Evolutionary conservation across 2,797 vertebrate genomes (phyloP).

Genomic region (Pitangus sulphuratus): DNA sequence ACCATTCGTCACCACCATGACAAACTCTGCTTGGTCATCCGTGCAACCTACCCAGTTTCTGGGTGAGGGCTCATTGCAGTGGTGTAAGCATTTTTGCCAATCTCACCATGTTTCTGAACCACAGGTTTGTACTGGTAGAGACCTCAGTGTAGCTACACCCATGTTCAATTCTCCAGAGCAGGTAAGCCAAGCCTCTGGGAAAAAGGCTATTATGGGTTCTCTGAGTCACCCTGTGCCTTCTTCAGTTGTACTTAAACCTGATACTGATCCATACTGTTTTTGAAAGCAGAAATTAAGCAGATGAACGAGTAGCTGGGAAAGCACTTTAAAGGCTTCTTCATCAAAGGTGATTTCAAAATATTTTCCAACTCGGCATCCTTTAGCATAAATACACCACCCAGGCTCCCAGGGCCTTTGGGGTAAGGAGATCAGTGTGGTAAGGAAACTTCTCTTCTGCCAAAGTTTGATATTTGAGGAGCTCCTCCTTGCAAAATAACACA

Average conservation of each 20-base stretch:
- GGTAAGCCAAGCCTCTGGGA: constrained; percentile 24
- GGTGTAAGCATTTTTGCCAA: background rate
- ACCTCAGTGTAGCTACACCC: background rate
- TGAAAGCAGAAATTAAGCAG: constrained; percentile 30
- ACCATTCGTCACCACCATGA: background rate
- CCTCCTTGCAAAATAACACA: constrained; percentile 54
- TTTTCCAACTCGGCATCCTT: background rate
- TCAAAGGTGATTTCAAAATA: constrained; percentile 36
- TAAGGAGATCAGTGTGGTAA: constrained; percentile 9
- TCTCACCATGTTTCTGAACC: background rate
- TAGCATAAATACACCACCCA: constrained; percentile 34
- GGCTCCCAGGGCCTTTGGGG: constrained; percentile 32
- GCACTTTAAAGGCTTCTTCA: constrained; percentile 22
- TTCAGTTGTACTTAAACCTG: constrained; percentile 20
- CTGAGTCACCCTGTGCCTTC: constrained; percentile 22
- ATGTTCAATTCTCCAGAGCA: background rate
- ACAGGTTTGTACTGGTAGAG: background rate
- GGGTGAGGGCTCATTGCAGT: background rate
- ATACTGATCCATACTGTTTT: constrained; percentile 37
- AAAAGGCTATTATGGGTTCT: constrained; percentile 35
- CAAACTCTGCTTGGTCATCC: background rate
- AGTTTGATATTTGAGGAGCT: constrained; percentile 50
- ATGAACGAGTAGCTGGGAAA: background rate
- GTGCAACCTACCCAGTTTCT: background rate
- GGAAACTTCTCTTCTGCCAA: constrained; percentile 41